These are phyloP conservation scores for Squalus acanthias DNA, from an alignment of 2,797 vertebrate species.

Conservation along the genomic window DNA sequence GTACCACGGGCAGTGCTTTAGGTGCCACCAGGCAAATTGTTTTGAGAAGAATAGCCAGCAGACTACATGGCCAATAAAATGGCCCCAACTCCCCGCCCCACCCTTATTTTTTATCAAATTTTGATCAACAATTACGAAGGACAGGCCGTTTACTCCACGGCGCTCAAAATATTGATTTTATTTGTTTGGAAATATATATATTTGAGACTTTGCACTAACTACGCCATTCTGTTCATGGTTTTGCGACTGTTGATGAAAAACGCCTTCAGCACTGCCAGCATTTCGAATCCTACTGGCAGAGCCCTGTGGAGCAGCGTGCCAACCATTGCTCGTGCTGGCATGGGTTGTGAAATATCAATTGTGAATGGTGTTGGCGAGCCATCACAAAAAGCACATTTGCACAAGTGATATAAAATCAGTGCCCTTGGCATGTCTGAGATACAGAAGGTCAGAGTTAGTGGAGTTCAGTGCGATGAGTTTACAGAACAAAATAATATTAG, in stretches of 20 bases:
- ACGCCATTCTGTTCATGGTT: not conserved
- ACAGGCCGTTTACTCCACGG: not conserved
- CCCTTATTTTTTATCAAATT: not conserved
- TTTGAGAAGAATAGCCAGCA: not conserved
- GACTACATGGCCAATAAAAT: not conserved
- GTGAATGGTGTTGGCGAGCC: not conserved
- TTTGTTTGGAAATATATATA: not conserved
- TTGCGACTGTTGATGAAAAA: not conserved
- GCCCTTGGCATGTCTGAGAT: not conserved
- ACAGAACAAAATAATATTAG: not conserved
- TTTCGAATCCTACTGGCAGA: not conserved
- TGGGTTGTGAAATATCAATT: not conserved
- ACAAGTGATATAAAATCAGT: not conserved
- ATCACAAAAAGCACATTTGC: not conserved
- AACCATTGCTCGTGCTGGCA: not conserved
- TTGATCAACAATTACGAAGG: not conserved
- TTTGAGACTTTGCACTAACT: not conserved
- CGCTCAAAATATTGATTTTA: not conserved
- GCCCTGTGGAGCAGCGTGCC: not conserved
- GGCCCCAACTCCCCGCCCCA: not conserved
- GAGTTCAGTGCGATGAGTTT: not conserved
- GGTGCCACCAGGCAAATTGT: not conserved
- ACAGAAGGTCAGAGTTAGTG: not conserved
- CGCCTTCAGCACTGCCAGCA: not conserved
- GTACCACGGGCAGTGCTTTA: not conserved